phyloP scores from a whole-genome alignment of 2,888 invertebrate species.

The Abscondita cerata region DNA sequence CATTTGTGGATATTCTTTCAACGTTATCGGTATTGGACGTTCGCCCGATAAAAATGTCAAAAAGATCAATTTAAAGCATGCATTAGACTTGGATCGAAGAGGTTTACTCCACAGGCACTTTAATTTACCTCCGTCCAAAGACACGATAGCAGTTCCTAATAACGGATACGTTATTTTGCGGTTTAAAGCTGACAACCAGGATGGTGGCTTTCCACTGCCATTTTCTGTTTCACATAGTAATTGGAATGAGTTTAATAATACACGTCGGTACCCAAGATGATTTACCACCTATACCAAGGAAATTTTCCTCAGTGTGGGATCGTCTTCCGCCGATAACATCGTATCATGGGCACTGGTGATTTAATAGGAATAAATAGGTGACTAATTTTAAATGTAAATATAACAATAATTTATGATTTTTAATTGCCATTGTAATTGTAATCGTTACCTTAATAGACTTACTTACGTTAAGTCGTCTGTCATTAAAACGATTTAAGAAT shows the following conservation, averaged over 20 bases:
- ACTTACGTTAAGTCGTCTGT: no score
- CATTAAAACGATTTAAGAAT: no score
- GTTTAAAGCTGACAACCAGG: slow-evolving; percentile 89
- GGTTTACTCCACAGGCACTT: slow-evolving; percentile 79
- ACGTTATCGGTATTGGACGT: slow-evolving; percentile 83
- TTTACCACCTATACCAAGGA: slow-evolving; percentile 77
- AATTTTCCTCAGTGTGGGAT: slow-evolving; percentile 80
- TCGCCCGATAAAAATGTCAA: slow-evolving; percentile 82
- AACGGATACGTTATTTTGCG: slow-evolving; percentile 87
- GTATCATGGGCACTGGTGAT: slow-evolving; percentile 27
- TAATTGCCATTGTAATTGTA: no score
- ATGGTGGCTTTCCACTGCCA: slow-evolving; percentile 94
- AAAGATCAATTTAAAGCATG: slow-evolving; percentile 81
- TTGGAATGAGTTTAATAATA: slow-evolving; percentile 84
- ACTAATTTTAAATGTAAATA: no score
- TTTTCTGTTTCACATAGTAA: slow-evolving; percentile 85
- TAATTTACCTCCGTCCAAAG: slow-evolving; percentile 79
- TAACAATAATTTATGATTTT: no score
- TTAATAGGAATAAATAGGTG: neutral
- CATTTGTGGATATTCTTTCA: slow-evolving; percentile 85
- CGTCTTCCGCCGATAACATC: slow-evolving; percentile 70
- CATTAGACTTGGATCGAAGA: slow-evolving; percentile 76
- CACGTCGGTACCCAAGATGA: slow-evolving; percentile 81
- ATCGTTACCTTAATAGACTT: no score
- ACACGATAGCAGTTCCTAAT: slow-evolving; percentile 87